Evolutionary conservation across 2,888 invertebrate genomes (phyloP).

Genomic region (Drosophila paranaensis): DNA sequence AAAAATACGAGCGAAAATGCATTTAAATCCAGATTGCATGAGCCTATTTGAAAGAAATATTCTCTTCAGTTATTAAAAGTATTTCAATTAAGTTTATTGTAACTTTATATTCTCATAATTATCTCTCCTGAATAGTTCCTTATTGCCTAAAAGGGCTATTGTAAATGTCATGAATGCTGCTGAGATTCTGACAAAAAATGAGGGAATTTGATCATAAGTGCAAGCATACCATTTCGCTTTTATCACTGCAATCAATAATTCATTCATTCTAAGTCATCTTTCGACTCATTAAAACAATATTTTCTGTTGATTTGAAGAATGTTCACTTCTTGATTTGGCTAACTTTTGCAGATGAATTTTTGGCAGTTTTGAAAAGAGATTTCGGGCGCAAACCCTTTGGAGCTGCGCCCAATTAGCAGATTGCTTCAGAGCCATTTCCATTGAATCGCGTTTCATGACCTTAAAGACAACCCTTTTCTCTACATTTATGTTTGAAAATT

Average conservation of each 20-base stretch:
- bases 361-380: background rate
- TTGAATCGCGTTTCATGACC: constrained; percentile 7
- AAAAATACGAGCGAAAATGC: background rate
- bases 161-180: background rate
- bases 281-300: background rate
- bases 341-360: background rate
- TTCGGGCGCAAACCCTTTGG: background rate
- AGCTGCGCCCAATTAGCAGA: constrained; percentile 23
- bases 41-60: no score
- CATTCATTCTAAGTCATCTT: background rate
- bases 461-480: constrained; percentile 30
- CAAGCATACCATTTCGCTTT: background rate
- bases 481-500: background rate
- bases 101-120: background rate
- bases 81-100: no score
- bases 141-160: background rate
- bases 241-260: background rate
- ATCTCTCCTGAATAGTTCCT: background rate
- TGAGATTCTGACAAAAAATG: no score
- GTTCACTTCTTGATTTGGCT: background rate
- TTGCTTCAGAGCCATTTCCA: constrained; percentile 16
- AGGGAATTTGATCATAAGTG: no score
- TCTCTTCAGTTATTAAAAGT: no score
- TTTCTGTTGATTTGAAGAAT: background rate
- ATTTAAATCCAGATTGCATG: background rate